Base-by-base conservation (phyloP, 1,140 invertebrate genomes). In the Hestina assimilis region DNA sequence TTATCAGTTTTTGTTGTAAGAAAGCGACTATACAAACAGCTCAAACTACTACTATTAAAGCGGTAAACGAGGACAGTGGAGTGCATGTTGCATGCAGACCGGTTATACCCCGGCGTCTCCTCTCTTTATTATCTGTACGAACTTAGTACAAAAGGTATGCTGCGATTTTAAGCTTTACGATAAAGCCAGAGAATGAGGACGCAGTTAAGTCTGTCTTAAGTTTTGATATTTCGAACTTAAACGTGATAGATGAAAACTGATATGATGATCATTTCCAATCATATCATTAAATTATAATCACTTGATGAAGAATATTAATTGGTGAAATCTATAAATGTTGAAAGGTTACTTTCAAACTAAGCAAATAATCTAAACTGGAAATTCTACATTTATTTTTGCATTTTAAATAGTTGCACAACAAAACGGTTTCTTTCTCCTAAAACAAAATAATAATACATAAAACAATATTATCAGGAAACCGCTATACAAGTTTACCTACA, bases 31-130 rank as follows among this genome's bases (percentile, higher is more conserved):
- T 24, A 65, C 48, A 73, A 70, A 72, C 66, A 72, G n/a, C n/a
- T n/a, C n/a, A 63, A 66, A 52, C 45, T 43, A 57, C 56, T 40
- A 59, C 59, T 62, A 51, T 51, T 59, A n/a, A 62, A 69, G 69
- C 78, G 70, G 75, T 61, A 78, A 85, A 85, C 72, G 79, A 63
- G 79, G 79, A 79, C 82, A 84, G 56, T 59, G 56, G 66, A 53
- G 64, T 56, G 66, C 66, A 70, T 60, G 66, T 55, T 64, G 50
- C 69, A 33, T 71, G 65, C 63, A 71, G 69, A 70, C 81, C 81
- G 83, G 83, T 83, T 50, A 46, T 54, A 28, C 53, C 31, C 42
- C 29, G 46, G 50, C 55, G 62, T 48, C 66, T 55, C 43, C 47
- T 38, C 47, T 50, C 50, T 46, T 38, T 52, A 50, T 69, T 66